A percentile compares a stretch with the other conserved stretches of the same genome.
phyloP scores from a whole-genome alignment of 2,113 vertebrate species.

The Sakesphorus luctuosus region DNA sequence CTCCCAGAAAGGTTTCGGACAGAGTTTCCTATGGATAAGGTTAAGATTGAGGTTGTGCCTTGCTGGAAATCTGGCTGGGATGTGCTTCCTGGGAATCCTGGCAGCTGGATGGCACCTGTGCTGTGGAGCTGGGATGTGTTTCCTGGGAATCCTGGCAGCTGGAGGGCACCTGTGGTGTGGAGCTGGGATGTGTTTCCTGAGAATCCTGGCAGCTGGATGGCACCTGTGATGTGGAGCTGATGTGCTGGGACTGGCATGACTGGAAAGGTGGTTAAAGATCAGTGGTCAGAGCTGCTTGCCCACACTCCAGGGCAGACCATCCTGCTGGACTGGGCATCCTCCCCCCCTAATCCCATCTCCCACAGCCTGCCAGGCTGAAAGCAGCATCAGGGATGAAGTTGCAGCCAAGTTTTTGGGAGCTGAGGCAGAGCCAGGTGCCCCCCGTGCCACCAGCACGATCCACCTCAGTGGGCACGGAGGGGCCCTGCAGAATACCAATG shows the following conservation, averaged over 20 bases:
- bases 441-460: not conserved
- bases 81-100: not conserved
- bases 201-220: not conserved
- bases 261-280: not conserved
- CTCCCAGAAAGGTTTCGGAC: not conserved
- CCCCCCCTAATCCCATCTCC: rapidly evolving
- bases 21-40: not conserved
- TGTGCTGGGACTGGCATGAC: not conserved
- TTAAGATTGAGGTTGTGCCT: not conserved
- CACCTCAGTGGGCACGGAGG: slow-evolving; percentile 71
- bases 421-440: not conserved
- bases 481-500: slow-evolving; percentile 74
- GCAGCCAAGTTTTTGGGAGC: not conserved
- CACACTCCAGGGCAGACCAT: not conserved
- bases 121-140: too few species aligned
- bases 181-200: not conserved
- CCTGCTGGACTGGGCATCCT: too few species aligned
- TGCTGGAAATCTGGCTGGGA: not conserved
- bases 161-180: rapidly evolving
- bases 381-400: rapidly evolving
- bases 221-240: not conserved
- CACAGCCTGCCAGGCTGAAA: rapidly evolving
- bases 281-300: not conserved
- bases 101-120: rapidly evolving
- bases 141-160: not conserved